A percentile compares a stretch with the other conserved stretches of the same genome.
phyloP scores from a whole-genome alignment of 2,888 invertebrate species.

The Phalangium opilio region DNA sequence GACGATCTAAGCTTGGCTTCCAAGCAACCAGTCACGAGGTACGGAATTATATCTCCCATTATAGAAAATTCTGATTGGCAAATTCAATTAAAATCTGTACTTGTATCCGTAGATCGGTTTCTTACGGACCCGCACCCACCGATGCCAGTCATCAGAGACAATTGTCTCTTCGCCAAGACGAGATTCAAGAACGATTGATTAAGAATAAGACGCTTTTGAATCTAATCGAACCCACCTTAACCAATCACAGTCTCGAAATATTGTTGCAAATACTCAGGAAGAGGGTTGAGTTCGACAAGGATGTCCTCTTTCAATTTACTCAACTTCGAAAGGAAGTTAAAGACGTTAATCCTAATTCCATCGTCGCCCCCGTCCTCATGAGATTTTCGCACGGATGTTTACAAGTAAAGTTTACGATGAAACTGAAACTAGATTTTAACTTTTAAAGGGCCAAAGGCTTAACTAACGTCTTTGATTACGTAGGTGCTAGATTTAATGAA shows the following conservation, averaged over 20 bases:
- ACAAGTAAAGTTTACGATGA: slow-evolving; percentile 32
- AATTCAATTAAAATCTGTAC: no score
- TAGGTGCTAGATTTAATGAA: slow-evolving; percentile 58
- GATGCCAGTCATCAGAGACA: slow-evolving; percentile 78
- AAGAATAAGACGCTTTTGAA: slow-evolving; percentile 77
- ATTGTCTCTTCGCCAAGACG: slow-evolving; percentile 61
- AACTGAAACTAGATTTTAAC: background rate
- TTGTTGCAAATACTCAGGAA: slow-evolving; percentile 51
- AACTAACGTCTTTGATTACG: background rate
- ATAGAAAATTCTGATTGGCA: background rate
- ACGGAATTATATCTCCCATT: background rate
- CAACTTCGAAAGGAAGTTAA: slow-evolving; percentile 40
- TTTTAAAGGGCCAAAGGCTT: background rate
- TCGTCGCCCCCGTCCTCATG: slow-evolving; percentile 42
- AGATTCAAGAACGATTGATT: slow-evolving; percentile 75
- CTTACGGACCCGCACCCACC: slow-evolving; percentile 50
- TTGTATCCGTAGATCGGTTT: slow-evolving; percentile 28
- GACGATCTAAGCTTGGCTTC: slow-evolving; percentile 39
- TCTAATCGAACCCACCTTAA: slow-evolving; percentile 50
- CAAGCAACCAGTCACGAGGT: slow-evolving; percentile 21
- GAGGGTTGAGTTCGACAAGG: slow-evolving; percentile 79
- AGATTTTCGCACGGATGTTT: slow-evolving; percentile 37
- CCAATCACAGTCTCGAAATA: slow-evolving; percentile 63
- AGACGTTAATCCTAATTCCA: slow-evolving; percentile 42
- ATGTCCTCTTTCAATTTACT: slow-evolving; percentile 51